Conservation (phyloP, 1,140 invertebrate species). For the Eubasilissa regina region DNA sequence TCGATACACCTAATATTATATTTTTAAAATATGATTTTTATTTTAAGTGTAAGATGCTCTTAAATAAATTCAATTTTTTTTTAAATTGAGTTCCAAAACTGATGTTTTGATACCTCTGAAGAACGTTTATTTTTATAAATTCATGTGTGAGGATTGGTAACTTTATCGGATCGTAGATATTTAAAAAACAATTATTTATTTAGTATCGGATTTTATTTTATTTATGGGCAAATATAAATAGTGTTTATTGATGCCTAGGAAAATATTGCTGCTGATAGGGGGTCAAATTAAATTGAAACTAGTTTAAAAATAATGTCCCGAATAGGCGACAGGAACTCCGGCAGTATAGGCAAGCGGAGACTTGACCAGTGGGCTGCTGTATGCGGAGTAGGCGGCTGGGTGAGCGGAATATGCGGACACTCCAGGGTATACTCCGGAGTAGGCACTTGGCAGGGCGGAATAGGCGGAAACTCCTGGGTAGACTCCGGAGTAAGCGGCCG, state of each 20-base stretch:
- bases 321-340: constrained; percentile 51
- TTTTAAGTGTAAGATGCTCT: too few relatives aligned
- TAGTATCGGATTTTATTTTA: too few relatives aligned
- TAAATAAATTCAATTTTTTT: too few relatives aligned
- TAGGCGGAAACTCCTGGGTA: constrained; percentile 16
- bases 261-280: neutral
- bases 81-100: too few relatives aligned
- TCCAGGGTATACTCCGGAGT: constrained; percentile 16
- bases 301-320: constrained; percentile 3
- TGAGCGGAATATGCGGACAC: constrained; percentile 40
- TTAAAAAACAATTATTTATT: too few relatives aligned
- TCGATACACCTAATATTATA: too few relatives aligned
- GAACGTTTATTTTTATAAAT: too few relatives aligned
- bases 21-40: too few relatives aligned
- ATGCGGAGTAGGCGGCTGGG: constrained; percentile 32
- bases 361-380: constrained; percentile 34
- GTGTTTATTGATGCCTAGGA: neutral
- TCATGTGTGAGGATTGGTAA: too few relatives aligned
- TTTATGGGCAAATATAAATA: too few relatives aligned
- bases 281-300: neutral
- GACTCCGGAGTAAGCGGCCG: neutral
- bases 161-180: too few relatives aligned
- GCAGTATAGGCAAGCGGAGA: constrained; percentile 53
- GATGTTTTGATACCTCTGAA: too few relatives aligned
- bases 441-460: constrained; percentile 3